Evolutionary conservation across 2,113 vertebrate genomes (phyloP), one percentile per base, ranked within the genome.

Genomic region (Hiodon alosoides): DNA sequence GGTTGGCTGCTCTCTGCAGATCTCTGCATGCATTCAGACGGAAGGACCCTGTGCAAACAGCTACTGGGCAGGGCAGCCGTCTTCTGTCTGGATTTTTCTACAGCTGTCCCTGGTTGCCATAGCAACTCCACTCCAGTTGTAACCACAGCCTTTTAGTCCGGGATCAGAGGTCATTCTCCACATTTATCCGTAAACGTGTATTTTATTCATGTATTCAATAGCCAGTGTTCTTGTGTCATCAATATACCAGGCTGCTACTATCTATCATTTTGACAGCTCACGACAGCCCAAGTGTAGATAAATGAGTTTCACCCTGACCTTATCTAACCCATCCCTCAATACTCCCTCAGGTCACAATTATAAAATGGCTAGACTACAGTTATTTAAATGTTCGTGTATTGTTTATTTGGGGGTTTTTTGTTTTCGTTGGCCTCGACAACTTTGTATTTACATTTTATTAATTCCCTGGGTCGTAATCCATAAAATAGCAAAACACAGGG

Each of bases 221-320:
- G 13, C 46, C 14, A 46, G 7, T 17, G 14, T 10, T 10, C 13
- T 4, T 5, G 14, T 6, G 69, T 46, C 3, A 66, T 66, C 64
- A 66, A 66, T 71, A 53, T 46, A 11, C 31, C 54, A 10, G 64
- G 16, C 3, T 65, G 46, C 64, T 75, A 5, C 14, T 14, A 68
- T 75, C 65, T 51, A 14, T 75, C 65, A 75, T 50, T 51, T 10
- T 73, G 71, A 62, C 71, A 64, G 58, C 11, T 3, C 46, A n/a
- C 7, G 64, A 47, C 64, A 66, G 60, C 48, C 54, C 14, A 4
- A 31, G 52, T 57, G 53, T 16, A 46, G 65, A 57, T 14, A 48
- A 75, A 31, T 54, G 57, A 48, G 31, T 3, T 4, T 6, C 13
- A 2, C 31, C 11, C 31, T 31, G 11, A 31, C 11, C 10, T 9